Base-by-base conservation (phyloP, 2,113 vertebrate genomes). In the Mobula hypostoma region DNA sequence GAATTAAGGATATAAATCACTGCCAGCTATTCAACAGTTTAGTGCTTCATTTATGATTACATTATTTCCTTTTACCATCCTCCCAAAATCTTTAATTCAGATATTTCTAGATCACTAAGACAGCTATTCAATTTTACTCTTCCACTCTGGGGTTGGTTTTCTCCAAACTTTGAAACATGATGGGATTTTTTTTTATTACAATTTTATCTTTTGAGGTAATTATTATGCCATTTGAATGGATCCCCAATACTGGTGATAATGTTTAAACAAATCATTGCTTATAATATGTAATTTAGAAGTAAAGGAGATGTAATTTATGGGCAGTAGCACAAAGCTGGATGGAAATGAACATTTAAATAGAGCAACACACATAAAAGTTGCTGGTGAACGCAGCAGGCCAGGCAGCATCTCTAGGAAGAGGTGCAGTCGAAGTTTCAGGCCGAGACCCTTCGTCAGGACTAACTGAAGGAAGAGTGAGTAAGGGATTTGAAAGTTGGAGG, bases 1-100 rank as follows among this genome's bases (percentile, higher is more conserved):
- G 58, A 63, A 88, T 12, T n/a, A 88, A 61, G 83, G 83, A 87
- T 58, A 87, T 63, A 87, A 63, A 87, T 87, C 29, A 12, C 83
- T 87, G 58, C 27, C 58, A 63, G 14, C 24, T 83, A 87, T 70
- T 70, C 68, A 17, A 70, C 68, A 15, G 58, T 29, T 87, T 77
- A 29, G 3, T 61, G 12, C 58, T 48, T 29, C 83, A 87, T 24
- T 87, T 56, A 11, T 87, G 48, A 87, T 61, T 61, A 61, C 83
- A 87, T 58, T 58, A 61, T 87, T 87, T 87, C 56, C 56, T 56
- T 58, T 87, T 48, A 17, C 58, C 19, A 2, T 24, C 12, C 82
- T 29, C 12, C 83, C 8, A 21, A 58, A 12, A 82, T 9, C 17
- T 15, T 29, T 87, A 5, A 17, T 88, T 88, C 58, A 12, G 58